phyloP scores from a whole-genome alignment of 2,113 vertebrate genomes.

The Phoxinus phoxinus region DNA sequence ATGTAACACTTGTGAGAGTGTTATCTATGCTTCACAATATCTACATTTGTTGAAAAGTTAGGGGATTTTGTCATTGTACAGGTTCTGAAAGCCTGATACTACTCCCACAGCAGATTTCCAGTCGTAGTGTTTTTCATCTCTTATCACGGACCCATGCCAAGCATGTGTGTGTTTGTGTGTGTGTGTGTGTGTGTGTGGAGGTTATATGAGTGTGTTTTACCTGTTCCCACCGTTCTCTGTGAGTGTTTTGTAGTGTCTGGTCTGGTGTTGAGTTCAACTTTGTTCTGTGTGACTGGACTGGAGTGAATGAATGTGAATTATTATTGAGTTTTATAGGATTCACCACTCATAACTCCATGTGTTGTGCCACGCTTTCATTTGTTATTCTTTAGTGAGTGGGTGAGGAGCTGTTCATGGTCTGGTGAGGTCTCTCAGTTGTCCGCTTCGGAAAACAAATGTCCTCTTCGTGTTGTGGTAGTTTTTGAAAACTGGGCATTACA shows the following conservation, averaged over 20 bases:
- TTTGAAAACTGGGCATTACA: constrained; percentile 26
- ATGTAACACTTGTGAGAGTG: neutral
- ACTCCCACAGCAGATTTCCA: constrained; percentile 42
- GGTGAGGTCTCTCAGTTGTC: neutral
- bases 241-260: constrained; percentile 1
- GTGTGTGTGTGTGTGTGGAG: neutral
- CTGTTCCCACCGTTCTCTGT: constrained; percentile 35
- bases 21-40: neutral
- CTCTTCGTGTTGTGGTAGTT: neutral
- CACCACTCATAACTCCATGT: neutral
- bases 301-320: constrained; percentile 6
- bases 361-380: neutral
- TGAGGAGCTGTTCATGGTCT: constrained; percentile 12
- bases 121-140: neutral
- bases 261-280: constrained; percentile 37
- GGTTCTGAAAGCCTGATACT: constrained; percentile 18
- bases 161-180: neutral
- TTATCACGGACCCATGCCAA: neutral
- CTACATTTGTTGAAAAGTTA: neutral
- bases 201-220: constrained; percentile 23
- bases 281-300: neutral
- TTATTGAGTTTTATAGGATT: neutral
- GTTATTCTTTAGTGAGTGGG: neutral
- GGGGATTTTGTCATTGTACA: constrained; percentile 34
- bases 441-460: neutral